A percentile compares a stretch with the other conserved stretches of the same genome.
Evolutionary conservation across 2,797 vertebrate species (phyloP).

Genomic region (Cuculus canorus): DNA sequence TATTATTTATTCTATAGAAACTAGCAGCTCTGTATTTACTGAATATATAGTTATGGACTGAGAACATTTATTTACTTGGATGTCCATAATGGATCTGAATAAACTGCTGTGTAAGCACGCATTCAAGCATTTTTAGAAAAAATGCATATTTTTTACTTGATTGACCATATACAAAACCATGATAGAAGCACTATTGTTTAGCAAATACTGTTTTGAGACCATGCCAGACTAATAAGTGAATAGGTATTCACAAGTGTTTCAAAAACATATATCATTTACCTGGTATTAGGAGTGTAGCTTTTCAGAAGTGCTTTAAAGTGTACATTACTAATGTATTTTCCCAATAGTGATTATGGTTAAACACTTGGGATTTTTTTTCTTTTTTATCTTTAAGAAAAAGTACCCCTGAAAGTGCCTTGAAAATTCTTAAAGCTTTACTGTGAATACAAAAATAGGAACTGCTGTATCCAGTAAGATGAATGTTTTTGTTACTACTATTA

Average conservation of each 20-base stretch:
- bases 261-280: slow-evolving; percentile 77
- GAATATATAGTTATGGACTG: slow-evolving; percentile 71
- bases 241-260: slow-evolving; percentile 72
- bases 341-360: slow-evolving; percentile 67
- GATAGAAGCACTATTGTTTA: slow-evolving; percentile 71
- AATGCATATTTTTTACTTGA: slow-evolving; percentile 71
- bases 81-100: slow-evolving; percentile 73
- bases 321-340: slow-evolving; percentile 68
- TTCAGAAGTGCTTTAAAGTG: slow-evolving; percentile 72
- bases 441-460: slow-evolving; percentile 56
- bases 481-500: slow-evolving; percentile 67
- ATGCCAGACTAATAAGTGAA: slow-evolving; percentile 71
- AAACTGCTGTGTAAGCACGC: slow-evolving; percentile 51
- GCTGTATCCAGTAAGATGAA: slow-evolving; percentile 31
- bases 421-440: slow-evolving; percentile 49
- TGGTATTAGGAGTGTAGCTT: slow-evolving; percentile 69
- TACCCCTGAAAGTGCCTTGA: slow-evolving; percentile 48
- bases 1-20: slow-evolving; percentile 71
- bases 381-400: slow-evolving; percentile 51
- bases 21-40: slow-evolving; percentile 68
- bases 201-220: slow-evolving; percentile 57
- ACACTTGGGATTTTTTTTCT: slow-evolving; percentile 59
- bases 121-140: slow-evolving; percentile 45
- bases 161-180: slow-evolving; percentile 68
- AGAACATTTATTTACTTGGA: slow-evolving; percentile 73